Conservation (phyloP, 2,888 invertebrate genomes). For the Pandemis corylana region DNA sequence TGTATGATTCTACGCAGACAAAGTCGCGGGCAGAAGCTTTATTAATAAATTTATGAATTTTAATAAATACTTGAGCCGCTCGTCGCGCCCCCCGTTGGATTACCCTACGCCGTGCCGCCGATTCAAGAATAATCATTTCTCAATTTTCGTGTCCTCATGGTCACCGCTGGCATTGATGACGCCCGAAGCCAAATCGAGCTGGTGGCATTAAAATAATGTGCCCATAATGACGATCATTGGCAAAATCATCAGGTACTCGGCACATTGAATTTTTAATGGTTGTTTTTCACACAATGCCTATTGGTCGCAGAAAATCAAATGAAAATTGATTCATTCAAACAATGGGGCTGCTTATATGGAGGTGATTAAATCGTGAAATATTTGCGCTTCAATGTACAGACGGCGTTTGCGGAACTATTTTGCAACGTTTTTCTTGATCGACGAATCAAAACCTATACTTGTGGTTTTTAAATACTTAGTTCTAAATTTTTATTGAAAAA, state of each 20-base stretch:
- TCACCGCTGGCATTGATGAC: constrained; percentile 68
- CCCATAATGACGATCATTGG: constrained; percentile 63
- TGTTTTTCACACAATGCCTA: constrained; percentile 59
- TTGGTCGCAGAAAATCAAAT: constrained; percentile 43
- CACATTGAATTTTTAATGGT: constrained; percentile 68
- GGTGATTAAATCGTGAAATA: constrained; percentile 19
- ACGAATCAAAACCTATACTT: too few species aligned
- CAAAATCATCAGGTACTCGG: constrained; percentile 68
- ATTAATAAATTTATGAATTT: too few species aligned
- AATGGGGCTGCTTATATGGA: constrained; percentile 31
- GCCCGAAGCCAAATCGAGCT: constrained; percentile 68
- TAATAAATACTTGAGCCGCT: too few species aligned
- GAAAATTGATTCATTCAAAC: constrained; percentile 40
- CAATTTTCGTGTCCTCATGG: constrained; percentile 47
- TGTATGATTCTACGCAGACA: too few species aligned
- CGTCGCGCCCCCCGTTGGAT: too few species aligned
- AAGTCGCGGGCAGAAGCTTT: too few species aligned
- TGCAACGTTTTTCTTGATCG: background rate
- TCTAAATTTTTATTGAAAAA: too few species aligned
- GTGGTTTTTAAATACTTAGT: too few species aligned
- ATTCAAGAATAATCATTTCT: too few species aligned
- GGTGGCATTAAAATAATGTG: constrained; percentile 74
- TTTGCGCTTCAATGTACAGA: background rate
- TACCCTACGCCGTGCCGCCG: too few species aligned
- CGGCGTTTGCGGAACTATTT: background rate